These are phyloP conservation scores for Lydus trimaculatus DNA, from an alignment of 2,888 invertebrate species.

Conservation along the genomic window DNA sequence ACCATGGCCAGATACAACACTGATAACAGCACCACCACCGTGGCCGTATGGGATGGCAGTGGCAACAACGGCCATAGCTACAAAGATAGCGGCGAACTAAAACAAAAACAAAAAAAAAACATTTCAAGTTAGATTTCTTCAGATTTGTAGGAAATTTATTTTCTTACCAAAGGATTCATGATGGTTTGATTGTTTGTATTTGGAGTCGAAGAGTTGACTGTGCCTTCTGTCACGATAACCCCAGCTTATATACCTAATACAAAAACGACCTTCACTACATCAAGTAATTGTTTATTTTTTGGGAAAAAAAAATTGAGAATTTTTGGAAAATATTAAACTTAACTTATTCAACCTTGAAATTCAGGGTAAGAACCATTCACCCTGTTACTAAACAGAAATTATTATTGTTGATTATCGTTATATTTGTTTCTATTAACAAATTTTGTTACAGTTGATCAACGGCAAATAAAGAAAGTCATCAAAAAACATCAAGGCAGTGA, in stretches of 20 bases:
- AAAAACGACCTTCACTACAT: constrained; percentile 36
- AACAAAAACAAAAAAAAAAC: too few species aligned
- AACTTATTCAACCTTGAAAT: background rate
- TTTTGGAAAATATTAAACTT: background rate
- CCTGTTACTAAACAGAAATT: background rate
- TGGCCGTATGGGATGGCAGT: constrained; percentile 28
- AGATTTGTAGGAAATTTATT: background rate
- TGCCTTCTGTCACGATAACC: constrained; percentile 24
- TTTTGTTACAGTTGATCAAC: too few species aligned
- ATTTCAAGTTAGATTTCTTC: background rate
- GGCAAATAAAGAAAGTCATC: too few species aligned
- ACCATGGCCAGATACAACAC: too few species aligned
- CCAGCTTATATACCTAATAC: constrained; percentile 37
- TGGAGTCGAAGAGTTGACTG: constrained; percentile 28
- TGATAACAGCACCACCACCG: constrained; percentile 24
- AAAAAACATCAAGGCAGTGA: too few species aligned
- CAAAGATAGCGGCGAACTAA: constrained; percentile 34
- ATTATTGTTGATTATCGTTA: too few species aligned
- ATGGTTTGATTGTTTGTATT: too few species aligned
- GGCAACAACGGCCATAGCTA: constrained; percentile 35
- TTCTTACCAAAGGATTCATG: constrained; percentile 39
- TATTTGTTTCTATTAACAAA: too few species aligned
- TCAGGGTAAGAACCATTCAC: background rate
- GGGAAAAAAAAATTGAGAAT: too few species aligned
- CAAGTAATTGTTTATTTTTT: constrained; percentile 24